These are phyloP conservation scores for Pseudococcus viburni DNA, from an alignment of 2,888 invertebrate genomes.

Conservation along the genomic window DNA sequence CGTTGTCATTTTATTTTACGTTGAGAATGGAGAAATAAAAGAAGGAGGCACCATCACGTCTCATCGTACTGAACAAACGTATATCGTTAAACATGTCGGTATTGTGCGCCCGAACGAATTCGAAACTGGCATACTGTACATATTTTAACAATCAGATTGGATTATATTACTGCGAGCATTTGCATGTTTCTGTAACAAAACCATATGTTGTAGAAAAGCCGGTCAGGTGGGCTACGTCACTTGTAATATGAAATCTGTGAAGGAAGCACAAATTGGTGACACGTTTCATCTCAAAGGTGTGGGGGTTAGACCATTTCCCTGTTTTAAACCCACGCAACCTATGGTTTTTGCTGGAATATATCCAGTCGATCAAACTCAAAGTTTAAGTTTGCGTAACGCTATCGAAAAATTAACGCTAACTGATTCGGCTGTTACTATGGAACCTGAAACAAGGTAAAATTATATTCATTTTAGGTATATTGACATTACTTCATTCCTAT, in stretches of 20 bases:
- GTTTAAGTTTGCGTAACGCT: slow-evolving; percentile 81
- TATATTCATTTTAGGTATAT: neutral
- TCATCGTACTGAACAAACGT: slow-evolving; percentile 79
- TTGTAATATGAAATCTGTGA: slow-evolving; percentile 83
- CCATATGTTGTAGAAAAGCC: slow-evolving; percentile 75
- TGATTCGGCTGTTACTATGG: slow-evolving; percentile 91
- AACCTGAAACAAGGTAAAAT: slow-evolving; percentile 83
- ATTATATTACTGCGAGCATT: neutral
- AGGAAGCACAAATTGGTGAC: slow-evolving; percentile 84
- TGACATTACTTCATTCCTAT: slow-evolving; percentile 64
- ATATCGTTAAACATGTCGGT: slow-evolving; percentile 85
- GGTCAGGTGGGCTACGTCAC: slow-evolving; percentile 95
- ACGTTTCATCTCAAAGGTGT: slow-evolving; percentile 77
- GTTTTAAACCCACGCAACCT: slow-evolving; percentile 80
- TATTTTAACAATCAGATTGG: neutral
- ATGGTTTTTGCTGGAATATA: slow-evolving; percentile 93
- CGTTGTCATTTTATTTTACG: slow-evolving; percentile 82
- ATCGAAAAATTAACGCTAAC: slow-evolving; percentile 94
- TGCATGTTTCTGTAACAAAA: neutral
- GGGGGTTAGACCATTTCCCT: slow-evolving; percentile 76
- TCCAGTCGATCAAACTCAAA: slow-evolving; percentile 91
- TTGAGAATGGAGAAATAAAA: slow-evolving; percentile 82
- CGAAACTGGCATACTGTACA: slow-evolving; percentile 77
- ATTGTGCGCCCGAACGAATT: slow-evolving; percentile 85
- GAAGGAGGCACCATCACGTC: slow-evolving; percentile 85